Conservation (phyloP, 2,888 invertebrate species). For the Drosophila leonis region DNA sequence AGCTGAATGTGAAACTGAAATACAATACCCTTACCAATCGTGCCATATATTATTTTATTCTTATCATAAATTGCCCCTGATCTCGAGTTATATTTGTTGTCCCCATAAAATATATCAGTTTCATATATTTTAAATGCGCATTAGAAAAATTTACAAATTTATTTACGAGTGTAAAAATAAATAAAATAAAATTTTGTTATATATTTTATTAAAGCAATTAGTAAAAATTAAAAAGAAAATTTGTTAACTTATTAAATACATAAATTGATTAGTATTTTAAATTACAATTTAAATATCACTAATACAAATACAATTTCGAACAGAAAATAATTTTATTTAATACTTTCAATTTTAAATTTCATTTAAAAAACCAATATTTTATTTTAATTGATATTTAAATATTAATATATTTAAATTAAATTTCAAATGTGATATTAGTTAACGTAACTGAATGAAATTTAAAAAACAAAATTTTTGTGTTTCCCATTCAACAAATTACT, state of each 20-base stretch:
- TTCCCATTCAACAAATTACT: not conserved
- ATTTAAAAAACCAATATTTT: too few relatives aligned
- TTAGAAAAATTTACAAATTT: slow-evolving; percentile 64
- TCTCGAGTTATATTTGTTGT: slow-evolving; percentile 17
- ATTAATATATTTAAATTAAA: too few relatives aligned
- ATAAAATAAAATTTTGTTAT: too few relatives aligned
- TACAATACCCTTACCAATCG: slow-evolving; percentile 9
- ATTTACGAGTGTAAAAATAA: too few relatives aligned
- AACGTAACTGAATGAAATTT: not conserved
- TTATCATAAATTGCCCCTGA: slow-evolving; percentile 27
- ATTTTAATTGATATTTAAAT: too few relatives aligned
- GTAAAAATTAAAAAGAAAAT: too few relatives aligned
- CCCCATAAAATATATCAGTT: slow-evolving; percentile 50
- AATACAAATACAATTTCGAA: too few relatives aligned
- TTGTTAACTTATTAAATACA: not conserved
- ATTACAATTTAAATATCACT: too few relatives aligned
- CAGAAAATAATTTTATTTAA: not conserved
- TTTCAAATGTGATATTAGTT: not conserved
- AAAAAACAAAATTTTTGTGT: slow-evolving; percentile 13
- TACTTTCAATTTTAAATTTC: not conserved
- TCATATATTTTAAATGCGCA: slow-evolving; percentile 59
- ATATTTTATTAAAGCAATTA: too few relatives aligned
- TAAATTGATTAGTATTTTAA: too few relatives aligned
- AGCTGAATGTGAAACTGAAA: slow-evolving; percentile 58
- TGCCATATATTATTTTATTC: slow-evolving; percentile 1